These are phyloP conservation scores for Phoebastria nigripes DNA, from an alignment of 2,797 vertebrate species.

Conservation along the genomic window DNA sequence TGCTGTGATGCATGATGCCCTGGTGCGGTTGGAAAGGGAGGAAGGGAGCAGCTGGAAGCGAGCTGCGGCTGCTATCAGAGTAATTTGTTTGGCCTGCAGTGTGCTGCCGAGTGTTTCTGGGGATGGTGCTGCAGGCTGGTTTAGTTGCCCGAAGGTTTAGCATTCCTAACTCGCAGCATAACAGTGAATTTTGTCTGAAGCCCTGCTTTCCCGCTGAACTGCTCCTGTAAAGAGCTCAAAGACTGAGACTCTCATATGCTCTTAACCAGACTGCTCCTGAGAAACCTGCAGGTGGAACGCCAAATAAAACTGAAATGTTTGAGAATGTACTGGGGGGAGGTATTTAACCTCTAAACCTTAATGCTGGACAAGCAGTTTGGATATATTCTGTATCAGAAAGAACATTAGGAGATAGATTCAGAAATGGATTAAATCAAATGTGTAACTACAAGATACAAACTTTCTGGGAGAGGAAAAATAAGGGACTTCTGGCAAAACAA, in stretches of 20 bases:
- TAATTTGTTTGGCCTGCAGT: background rate
- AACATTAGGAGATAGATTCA: background rate
- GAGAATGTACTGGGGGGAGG: background rate
- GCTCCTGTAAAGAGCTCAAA: background rate
- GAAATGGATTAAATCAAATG: background rate
- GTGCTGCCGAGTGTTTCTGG: background rate
- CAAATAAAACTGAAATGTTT: background rate
- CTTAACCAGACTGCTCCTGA: background rate
- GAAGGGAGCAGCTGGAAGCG: background rate
- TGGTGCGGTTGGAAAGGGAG: background rate
- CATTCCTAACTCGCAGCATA: accelerated
- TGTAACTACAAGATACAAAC: background rate
- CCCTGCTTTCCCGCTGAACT: background rate
- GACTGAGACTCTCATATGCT: background rate
- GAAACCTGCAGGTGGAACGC: background rate
- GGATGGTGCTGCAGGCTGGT: background rate
- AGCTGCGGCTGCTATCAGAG: background rate
- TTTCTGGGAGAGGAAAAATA: background rate
- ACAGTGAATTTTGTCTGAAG: background rate
- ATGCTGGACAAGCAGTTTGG: background rate
- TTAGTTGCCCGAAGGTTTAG: background rate
- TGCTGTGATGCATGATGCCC: accelerated
- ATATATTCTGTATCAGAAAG: background rate
- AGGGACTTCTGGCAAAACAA: background rate
- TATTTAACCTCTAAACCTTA: background rate